These are phyloP conservation scores for Malaclemys terrapin DNA, from an alignment of 2,113 vertebrate species.

Conservation along the genomic window DNA sequence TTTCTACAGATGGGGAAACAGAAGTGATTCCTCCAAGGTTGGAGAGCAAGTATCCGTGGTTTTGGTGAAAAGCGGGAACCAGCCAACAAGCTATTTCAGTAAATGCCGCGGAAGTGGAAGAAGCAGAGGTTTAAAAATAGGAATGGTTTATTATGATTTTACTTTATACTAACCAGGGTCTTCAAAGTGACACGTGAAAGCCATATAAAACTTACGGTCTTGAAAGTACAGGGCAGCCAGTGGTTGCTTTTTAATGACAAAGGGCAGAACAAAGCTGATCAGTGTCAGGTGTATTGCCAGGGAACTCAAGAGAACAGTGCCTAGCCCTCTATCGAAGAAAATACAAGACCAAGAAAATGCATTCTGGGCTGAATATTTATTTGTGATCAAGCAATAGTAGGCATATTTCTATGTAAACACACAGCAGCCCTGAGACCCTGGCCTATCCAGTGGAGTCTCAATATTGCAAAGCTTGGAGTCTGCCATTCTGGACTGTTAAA, in stretches of 20 bases:
- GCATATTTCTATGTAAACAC: background rate
- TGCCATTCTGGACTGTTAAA: background rate
- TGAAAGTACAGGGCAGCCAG: background rate
- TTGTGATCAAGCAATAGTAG: background rate
- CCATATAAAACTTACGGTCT: background rate
- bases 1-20: background rate
- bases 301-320: background rate
- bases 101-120: accelerated
- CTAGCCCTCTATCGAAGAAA: background rate
- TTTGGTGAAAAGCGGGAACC: accelerated
- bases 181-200: background rate
- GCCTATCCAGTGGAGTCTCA: background rate
- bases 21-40: background rate
- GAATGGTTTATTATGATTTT: accelerated
- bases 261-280: background rate
- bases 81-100: accelerated
- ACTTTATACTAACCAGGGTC: background rate
- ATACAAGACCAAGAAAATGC: background rate
- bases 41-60: accelerated
- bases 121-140: background rate
- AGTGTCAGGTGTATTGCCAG: background rate
- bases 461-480: background rate
- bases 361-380: background rate
- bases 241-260: background rate
- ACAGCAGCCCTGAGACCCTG: background rate